Conservation (phyloP, 2,888 invertebrate genomes). For the Nomada lathburiana region DNA sequence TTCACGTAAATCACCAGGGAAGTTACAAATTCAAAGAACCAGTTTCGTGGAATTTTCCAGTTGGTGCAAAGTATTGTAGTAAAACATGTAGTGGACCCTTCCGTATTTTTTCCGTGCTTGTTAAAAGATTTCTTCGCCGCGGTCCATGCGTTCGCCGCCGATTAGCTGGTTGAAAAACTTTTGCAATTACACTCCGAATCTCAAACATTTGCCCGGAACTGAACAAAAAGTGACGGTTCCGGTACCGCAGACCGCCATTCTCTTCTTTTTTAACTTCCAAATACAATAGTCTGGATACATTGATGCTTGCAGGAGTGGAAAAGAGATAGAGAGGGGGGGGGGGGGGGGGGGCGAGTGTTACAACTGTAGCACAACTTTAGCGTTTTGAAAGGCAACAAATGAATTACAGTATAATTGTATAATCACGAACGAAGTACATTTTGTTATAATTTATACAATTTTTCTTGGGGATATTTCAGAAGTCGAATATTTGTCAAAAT, state of each 20-base stretch:
- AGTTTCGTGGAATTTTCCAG: not conserved
- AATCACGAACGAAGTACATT: no score
- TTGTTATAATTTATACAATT: no score
- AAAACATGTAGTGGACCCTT: not conserved
- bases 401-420: no score
- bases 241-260: not conserved
- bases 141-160: not conserved
- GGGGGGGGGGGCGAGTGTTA: no score
- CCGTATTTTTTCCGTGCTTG: not conserved
- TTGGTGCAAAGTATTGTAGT: not conserved
- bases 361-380: no score
- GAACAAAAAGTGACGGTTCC: not conserved
- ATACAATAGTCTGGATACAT: not conserved
- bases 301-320: not conserved
- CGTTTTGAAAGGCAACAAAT: no score
- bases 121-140: slow-evolving; percentile 11
- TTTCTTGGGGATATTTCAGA: no score
- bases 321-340: no score
- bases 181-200: slow-evolving; percentile 14
- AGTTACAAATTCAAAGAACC: not conserved
- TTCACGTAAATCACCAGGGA: not conserved
- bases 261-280: not conserved
- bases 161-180: not conserved
- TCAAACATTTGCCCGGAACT: slow-evolving; percentile 8
- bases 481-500: no score